Conservation (phyloP, 1,140 invertebrate genomes). For the Araneus ventricosus region DNA sequence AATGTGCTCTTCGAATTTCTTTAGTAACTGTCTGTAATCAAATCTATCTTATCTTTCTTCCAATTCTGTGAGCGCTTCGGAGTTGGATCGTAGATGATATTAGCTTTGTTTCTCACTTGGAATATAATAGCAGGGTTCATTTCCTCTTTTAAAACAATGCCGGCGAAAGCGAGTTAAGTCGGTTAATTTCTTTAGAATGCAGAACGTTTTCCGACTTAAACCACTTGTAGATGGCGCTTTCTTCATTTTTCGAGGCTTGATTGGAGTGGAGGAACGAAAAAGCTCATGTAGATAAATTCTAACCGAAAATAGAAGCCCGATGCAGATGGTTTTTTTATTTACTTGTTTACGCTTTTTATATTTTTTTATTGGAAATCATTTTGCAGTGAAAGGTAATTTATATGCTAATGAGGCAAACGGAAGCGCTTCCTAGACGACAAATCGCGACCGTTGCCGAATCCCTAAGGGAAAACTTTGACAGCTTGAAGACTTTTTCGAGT, state of each 20-base stretch:
- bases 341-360: not conserved
- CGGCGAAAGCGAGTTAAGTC: not conserved
- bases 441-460: slow-evolving; percentile 36
- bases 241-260: not conserved
- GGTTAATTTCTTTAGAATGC: not conserved
- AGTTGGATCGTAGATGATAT: not conserved
- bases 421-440: slow-evolving; percentile 33
- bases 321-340: not conserved
- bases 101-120: not conserved
- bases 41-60: not conserved
- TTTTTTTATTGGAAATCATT: slow-evolving; percentile 68
- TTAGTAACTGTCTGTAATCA: slow-evolving; percentile 1
- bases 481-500: slow-evolving; percentile 47
- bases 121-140: not conserved
- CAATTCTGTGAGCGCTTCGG: not conserved
- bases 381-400: slow-evolving; percentile 70
- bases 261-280: not conserved
- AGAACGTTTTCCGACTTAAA: not conserved
- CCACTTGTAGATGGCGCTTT: not conserved
- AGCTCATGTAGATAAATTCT: not conserved
- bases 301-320: not conserved
- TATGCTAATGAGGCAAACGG: slow-evolving; percentile 67
- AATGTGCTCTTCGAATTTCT: not conserved
- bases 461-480: slow-evolving; percentile 57
- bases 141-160: not conserved